These are phyloP conservation scores for Aplodontia rufa DNA, from an alignment of 2,113 vertebrate genomes.

Conservation along the genomic window DNA sequence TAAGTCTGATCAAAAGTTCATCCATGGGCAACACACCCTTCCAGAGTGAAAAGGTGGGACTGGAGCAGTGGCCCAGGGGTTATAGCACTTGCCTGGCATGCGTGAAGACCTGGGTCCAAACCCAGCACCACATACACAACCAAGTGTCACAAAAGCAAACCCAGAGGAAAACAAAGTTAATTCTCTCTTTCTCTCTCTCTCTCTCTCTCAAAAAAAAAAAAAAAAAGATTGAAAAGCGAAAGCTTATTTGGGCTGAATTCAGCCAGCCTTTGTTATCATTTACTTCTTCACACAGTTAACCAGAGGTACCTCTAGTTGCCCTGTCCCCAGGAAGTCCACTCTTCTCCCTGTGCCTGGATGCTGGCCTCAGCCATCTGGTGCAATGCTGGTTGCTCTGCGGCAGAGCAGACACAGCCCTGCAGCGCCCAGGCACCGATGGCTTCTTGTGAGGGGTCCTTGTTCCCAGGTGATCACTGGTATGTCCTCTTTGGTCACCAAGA, in stretches of 20 bases:
- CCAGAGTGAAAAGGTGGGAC: neutral
- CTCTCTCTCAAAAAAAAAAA: too few species aligned
- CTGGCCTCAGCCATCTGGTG: neutral
- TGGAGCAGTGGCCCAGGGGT: too few species aligned
- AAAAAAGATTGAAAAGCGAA: too few species aligned
- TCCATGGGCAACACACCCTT: neutral
- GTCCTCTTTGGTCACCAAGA: neutral
- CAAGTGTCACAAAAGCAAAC: too few species aligned
- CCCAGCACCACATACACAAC: too few species aligned
- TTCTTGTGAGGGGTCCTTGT: neutral
- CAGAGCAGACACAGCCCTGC: too few species aligned
- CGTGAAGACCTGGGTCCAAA: too few species aligned
- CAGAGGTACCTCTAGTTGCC: neutral
- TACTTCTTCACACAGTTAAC: neutral
- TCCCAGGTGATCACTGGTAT: neutral
- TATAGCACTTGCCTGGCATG: too few species aligned
- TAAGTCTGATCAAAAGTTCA: neutral
- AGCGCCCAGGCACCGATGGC: rapidly evolving
- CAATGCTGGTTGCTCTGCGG: neutral
- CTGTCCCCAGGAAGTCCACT: neutral
- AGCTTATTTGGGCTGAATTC: neutral
- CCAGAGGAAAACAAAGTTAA: too few species aligned
- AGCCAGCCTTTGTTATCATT: neutral
- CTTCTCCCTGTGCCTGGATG: neutral
- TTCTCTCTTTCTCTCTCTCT: too few species aligned